These are phyloP conservation scores for Craseonycteris thonglongyai DNA, from an alignment of 2,113 vertebrate genomes.

Conservation along the genomic window DNA sequence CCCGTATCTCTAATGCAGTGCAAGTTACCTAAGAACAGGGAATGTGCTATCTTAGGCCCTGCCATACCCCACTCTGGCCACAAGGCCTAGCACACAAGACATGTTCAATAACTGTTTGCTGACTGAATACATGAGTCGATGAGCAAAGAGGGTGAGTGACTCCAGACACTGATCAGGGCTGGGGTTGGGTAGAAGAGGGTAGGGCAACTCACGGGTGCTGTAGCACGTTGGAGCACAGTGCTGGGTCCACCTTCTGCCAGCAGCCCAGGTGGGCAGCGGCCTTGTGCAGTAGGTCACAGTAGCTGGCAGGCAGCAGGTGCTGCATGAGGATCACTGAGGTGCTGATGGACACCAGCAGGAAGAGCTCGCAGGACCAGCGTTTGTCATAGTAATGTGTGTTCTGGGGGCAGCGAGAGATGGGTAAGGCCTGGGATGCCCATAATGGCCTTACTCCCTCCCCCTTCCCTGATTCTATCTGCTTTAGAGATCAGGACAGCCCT, in stretches of 20 bases:
- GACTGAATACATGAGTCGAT: not conserved
- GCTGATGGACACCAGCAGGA: conserved; percentile 96
- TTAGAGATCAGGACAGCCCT: not conserved
- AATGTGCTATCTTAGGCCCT: not conserved
- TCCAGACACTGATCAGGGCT: not conserved
- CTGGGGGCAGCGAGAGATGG: conserved; percentile 70
- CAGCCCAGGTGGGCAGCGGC: conserved; percentile 96
- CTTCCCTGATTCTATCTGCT: not conserved
- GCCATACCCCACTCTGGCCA: not conserved
- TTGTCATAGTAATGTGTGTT: conserved; percentile 99
- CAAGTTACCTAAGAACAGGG: not conserved
- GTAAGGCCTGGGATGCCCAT: not conserved
- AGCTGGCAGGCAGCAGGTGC: conserved; percentile 92
- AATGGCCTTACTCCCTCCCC: not conserved
- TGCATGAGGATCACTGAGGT: conserved; percentile 96
- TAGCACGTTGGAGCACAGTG: conserved; percentile 95
- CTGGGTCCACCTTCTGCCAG: conserved; percentile 98
- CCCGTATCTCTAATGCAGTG: not conserved
- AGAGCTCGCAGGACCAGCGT: conserved; percentile 98
- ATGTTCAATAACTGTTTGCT: not conserved
- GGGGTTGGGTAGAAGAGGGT: not conserved
- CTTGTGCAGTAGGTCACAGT: conserved; percentile 97
- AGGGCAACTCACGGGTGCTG: conserved; percentile 91
- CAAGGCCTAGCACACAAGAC: not conserved
- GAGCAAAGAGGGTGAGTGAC: not conserved